A percentile compares a stretch with the other conserved stretches of the same genome.
Conservation (phyloP, 2,888 invertebrate species). For the Diarsia dahlii region DNA sequence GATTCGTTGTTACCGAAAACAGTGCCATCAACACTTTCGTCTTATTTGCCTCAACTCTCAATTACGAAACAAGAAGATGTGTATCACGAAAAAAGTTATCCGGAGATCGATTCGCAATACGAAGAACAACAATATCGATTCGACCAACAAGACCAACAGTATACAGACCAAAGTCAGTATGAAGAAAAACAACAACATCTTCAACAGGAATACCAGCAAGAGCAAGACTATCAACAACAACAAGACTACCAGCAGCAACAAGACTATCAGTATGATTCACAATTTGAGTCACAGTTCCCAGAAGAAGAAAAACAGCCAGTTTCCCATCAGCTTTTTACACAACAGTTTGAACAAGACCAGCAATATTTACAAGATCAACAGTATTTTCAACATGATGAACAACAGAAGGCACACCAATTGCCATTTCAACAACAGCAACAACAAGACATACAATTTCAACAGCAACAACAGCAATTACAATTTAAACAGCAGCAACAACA, state of each 20-base stretch:
- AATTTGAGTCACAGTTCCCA: conserved; percentile 71
- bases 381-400: conserved; percentile 71
- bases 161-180: conserved; percentile 69
- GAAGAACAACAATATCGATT: conserved; percentile 72
- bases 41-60: conserved; percentile 81
- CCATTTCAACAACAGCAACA: conserved; percentile 70
- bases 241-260: conserved; percentile 59
- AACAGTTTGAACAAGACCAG: conserved; percentile 71
- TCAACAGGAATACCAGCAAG: conserved; percentile 60
- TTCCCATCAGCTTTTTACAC: conserved; percentile 68
- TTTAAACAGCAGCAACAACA: conserved; percentile 72
- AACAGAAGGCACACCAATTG: conserved; percentile 71
- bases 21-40: conserved; percentile 79
- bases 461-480: conserved; percentile 66
- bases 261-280: conserved; percentile 58
- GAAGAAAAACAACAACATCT: conserved; percentile 65
- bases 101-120: conserved; percentile 76
- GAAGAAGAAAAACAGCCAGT: conserved; percentile 71
- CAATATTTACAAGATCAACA: conserved; percentile 74
- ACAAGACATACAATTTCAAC: conserved; percentile 66
- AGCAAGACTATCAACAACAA: conserved; percentile 63
- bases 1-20: conserved; percentile 80
- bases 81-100: conserved; percentile 77
- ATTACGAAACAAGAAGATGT: conserved; percentile 79
- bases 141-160: conserved; percentile 68